Base-by-base conservation (phyloP, 2,113 vertebrate species). In the Glaucidium brasilianum region DNA sequence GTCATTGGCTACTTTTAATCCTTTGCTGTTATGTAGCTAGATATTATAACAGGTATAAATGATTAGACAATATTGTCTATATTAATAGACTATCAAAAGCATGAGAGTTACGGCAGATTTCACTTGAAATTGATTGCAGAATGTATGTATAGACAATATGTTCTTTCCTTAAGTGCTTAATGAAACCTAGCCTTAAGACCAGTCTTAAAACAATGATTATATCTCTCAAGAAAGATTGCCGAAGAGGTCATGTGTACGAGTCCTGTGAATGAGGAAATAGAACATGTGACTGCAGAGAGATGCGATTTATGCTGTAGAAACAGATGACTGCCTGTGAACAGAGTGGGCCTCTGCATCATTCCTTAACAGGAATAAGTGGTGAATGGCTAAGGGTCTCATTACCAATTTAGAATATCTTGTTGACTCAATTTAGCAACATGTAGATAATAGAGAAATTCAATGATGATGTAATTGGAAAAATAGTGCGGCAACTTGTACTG, bases 101-200 rank as follows among this genome's bases (percentile, higher is more conserved):
- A 17, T 18, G 18, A 78, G 66, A 86, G 5, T 77, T 95, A 29
- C 23, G 83, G 66, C 62, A 90, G 59, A 84, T 90, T 71, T 92
- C 53, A 74, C 67, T 86, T 81, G 55, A 90, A 83, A 68, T 86
- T 83, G 76, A 58, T 92, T 95, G 75, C 45, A 60, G 60, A 81
- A 74, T 78, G 94, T 85, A 72, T 68, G 22, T 81, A 77, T 63
- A 93, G 85, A 94, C 62, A 93, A 59, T 88, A 84, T 75, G 71
- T 85, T 95, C 37, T 90, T 97, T 92, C 85, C 84, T 94, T 49
- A 82, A 95, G 87, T 88, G 35, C 25, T 47, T 85, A 92, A 95
- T 93, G 95, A 97, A 97, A 96, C 34, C 76, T 95, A 32, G 43
- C 18, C 92, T 88, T 96, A 92, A 91, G 25, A 97, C 26, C 80